phyloP scores from a whole-genome alignment of 2,888 invertebrate genomes.

The Scaptomyza caliginosa region DNA sequence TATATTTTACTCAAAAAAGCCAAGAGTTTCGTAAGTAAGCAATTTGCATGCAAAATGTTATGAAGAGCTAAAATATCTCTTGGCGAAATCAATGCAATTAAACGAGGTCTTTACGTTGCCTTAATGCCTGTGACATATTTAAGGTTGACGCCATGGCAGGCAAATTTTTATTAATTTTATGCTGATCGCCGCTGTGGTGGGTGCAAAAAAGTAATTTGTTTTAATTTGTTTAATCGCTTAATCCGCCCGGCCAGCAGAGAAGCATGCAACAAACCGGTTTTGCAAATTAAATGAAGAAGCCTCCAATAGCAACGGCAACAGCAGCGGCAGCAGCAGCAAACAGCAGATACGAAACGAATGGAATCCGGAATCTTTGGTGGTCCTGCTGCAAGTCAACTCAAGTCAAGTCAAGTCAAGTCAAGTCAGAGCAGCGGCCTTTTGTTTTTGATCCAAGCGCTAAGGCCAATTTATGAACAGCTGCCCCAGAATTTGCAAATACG shows the following conservation, averaged over 20 bases:
- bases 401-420: too few species aligned
- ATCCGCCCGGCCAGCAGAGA: slow-evolving; percentile 53
- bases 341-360: slow-evolving; percentile 30
- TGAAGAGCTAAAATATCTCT: neutral
- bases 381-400: slow-evolving; percentile 50
- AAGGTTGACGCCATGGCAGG: slow-evolving; percentile 53
- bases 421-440: slow-evolving; percentile 61
- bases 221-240: slow-evolving; percentile 82
- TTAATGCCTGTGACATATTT: slow-evolving; percentile 54
- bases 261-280: slow-evolving; percentile 41
- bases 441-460: slow-evolving; percentile 72
- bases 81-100: slow-evolving; percentile 15
- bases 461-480: slow-evolving; percentile 71
- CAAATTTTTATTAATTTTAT: slow-evolving; percentile 78
- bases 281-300: slow-evolving; percentile 60
- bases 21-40: neutral
- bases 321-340: slow-evolving; percentile 1
- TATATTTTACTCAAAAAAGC: too few species aligned
- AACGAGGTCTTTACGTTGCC: slow-evolving; percentile 30
- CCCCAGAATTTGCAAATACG: slow-evolving; percentile 33
- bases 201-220: slow-evolving; percentile 81
- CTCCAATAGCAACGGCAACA: slow-evolving; percentile 15
- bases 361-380: slow-evolving; percentile 64
- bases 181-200: slow-evolving; percentile 65
- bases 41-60: neutral